Conservation (phyloP, 92 coral and sea anemone genomes). For the Phenganax stokvisi region DNA sequence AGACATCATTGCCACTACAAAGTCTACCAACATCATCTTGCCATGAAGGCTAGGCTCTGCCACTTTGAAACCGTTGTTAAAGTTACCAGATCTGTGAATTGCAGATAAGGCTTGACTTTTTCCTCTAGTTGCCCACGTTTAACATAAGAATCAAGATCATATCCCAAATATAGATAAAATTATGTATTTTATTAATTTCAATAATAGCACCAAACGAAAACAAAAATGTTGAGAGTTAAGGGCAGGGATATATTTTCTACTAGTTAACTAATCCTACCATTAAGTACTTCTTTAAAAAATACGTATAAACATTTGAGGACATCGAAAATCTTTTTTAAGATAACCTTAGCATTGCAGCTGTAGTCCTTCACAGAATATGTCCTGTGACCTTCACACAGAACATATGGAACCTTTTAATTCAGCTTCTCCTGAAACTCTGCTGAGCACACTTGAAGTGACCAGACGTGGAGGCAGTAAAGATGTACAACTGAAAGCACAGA, state of each 20-base stretch:
- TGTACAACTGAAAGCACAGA: constrained; percentile 16
- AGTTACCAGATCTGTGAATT: neutral
- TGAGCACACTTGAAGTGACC: neutral
- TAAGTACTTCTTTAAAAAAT: neutral
- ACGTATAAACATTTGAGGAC: neutral
- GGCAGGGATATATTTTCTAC: neutral
- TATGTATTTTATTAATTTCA: neutral
- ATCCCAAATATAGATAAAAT: neutral
- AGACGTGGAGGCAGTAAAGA: constrained; percentile 27
- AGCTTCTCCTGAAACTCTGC: constrained; percentile 5
- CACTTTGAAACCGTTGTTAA: neutral
- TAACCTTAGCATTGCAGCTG: neutral
- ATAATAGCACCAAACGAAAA: neutral
- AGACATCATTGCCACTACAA: constrained; percentile 10
- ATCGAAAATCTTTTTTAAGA: neutral
- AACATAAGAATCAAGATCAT: neutral
- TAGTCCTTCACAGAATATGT: neutral
- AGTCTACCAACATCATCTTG: neutral
- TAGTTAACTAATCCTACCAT: neutral
- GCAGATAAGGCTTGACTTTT: neutral
- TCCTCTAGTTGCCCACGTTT: neutral
- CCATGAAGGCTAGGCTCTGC: neutral
- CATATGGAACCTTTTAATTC: constrained; percentile 7
- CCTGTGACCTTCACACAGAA: constrained; percentile 20
- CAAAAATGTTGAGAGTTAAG: neutral